Percentiles rank a stretch among this genome's conserved stretches.
phyloP scores from a whole-genome alignment of 2,797 vertebrate genomes.

The Somateria mollissima region DNA sequence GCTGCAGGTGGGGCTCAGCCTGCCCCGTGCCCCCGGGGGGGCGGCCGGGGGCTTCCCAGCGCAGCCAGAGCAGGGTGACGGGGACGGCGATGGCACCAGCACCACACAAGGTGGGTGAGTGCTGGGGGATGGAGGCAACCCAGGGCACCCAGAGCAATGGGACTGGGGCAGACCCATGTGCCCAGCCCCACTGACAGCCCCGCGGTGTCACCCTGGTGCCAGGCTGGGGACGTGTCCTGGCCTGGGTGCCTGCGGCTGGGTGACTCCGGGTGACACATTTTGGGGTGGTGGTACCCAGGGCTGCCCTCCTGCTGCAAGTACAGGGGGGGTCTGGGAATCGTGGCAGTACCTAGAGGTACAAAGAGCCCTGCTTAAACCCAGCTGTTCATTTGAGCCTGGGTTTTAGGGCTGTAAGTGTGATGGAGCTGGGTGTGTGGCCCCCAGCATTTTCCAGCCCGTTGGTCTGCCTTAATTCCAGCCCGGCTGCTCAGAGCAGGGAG shows the following conservation, averaged over 20 bases:
- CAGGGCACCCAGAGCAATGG: not conserved
- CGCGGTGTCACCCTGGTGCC: no score
- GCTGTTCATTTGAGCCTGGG: fast-evolving
- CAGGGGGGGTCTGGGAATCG: not conserved
- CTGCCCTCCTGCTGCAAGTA: not conserved
- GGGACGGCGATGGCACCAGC: not conserved
- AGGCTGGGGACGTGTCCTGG: not conserved
- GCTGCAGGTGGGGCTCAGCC: slow-evolving; percentile 44
- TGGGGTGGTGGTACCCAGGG: not conserved
- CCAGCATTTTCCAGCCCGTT: no score
- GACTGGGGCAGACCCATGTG: not conserved
- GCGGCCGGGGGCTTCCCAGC: not conserved
- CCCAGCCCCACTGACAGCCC: no score
- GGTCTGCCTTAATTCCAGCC: not conserved
- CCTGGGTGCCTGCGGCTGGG: fast-evolving
- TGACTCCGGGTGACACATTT: not conserved
- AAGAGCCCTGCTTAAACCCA: not conserved
- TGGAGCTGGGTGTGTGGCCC: not conserved
- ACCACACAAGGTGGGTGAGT: slow-evolving; percentile 37
- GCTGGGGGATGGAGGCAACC: no score
- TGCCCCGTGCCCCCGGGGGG: not conserved
- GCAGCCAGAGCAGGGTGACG: not conserved
- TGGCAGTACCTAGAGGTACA: fast-evolving
- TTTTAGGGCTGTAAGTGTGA: not conserved
- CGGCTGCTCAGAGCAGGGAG: not conserved